A percentile compares a stretch with the other conserved stretches of the same genome.
Conservation (phyloP, 2,888 invertebrate species). For the Mactromeris polynyma region DNA sequence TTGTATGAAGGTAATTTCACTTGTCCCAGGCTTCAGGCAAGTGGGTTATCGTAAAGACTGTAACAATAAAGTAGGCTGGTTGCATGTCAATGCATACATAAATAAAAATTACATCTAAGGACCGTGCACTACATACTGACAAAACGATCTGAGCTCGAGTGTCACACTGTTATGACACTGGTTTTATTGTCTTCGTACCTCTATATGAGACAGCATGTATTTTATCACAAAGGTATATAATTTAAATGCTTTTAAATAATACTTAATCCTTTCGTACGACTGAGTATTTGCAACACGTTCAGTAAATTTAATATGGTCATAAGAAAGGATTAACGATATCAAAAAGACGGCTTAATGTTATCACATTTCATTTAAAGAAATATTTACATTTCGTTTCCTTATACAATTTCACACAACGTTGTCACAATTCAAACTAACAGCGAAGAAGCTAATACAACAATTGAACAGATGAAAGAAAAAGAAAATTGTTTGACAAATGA, state of each 20-base stretch:
- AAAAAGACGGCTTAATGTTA: conserved; percentile 24
- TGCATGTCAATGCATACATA: no score
- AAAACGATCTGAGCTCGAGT: no score
- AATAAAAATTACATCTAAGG: no score
- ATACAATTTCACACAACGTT: conserved; percentile 31
- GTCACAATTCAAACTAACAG: conserved; percentile 14
- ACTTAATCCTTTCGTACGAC: conserved; percentile 38
- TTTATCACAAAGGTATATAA: conserved; percentile 28
- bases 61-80: no score
- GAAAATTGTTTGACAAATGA: neutral
- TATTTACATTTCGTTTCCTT: conserved; percentile 42
- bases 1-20: no score
- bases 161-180: neutral
- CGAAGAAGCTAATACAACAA: neutral
- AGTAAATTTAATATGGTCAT: conserved; percentile 34
- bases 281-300: conserved; percentile 43
- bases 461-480: neutral
- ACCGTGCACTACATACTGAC: no score
- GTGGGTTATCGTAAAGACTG: no score
- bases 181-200: neutral
- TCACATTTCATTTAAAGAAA: conserved; percentile 44
- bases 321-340: conserved; percentile 47
- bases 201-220: neutral
- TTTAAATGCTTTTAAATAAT: conserved; percentile 52
- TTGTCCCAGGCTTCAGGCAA: no score